A percentile compares a stretch with the other conserved stretches of the same genome.
phyloP scores from a whole-genome alignment of 1,140 invertebrate genomes.

The Colletes latitarsis region DNA sequence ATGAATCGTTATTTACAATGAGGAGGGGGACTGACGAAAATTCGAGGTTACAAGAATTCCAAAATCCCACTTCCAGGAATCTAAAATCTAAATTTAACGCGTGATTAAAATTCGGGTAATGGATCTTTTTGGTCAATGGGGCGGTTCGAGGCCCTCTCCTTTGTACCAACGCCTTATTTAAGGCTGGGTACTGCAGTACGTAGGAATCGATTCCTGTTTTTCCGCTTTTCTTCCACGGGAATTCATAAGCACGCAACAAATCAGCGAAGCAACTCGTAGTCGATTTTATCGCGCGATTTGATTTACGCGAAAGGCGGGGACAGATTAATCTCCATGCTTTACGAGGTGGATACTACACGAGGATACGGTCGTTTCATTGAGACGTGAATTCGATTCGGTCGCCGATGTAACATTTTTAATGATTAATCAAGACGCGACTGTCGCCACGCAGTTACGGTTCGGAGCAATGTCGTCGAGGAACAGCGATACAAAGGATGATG shows the following conservation, averaged over 20 bases:
- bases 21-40: too few relatives aligned
- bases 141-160: too few relatives aligned
- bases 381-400: slow-evolving; percentile 27
- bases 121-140: too few relatives aligned
- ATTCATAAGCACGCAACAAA: background rate
- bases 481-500: slow-evolving; percentile 11
- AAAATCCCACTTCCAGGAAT: too few relatives aligned
- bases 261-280: background rate
- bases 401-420: slow-evolving; percentile 15
- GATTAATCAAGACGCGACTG: slow-evolving; percentile 42
- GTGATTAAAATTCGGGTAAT: too few relatives aligned
- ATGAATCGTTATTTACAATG: too few relatives aligned
- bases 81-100: too few relatives aligned
- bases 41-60: too few relatives aligned
- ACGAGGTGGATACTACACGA: background rate
- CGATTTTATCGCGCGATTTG: background rate
- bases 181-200: too few relatives aligned
- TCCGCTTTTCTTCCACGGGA: too few relatives aligned
- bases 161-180: too few relatives aligned
- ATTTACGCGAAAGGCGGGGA: slow-evolving; percentile 2
- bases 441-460: background rate
- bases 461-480: slow-evolving; percentile 19
- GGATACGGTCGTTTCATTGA: background rate
- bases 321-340: slow-evolving; percentile 1
- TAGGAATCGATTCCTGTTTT: too few relatives aligned